Evolutionary conservation across 2,113 vertebrate species (phyloP), one percentile per base, ranked within the genome.

Genomic region (Dicentrarchus labrax): DNA sequence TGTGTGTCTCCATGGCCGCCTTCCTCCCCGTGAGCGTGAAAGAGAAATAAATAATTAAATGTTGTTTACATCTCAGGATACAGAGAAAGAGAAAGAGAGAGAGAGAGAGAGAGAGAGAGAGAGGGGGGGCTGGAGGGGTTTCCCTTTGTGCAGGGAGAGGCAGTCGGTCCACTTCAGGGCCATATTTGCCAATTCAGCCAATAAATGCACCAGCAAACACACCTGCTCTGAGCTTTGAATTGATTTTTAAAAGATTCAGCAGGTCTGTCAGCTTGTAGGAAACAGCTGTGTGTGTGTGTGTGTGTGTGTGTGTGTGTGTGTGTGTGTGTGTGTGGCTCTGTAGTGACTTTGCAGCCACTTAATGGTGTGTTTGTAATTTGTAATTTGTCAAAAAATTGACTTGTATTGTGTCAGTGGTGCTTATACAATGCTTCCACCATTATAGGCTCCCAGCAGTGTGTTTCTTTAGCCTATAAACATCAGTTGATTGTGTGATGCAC

Each of bases 41-140:
- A 12, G 0, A 24, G 7, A 61, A 79, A 48, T 87, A 86, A 89
- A 86, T 75, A 88, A 92, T 88, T 41, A 78, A 81, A 80, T 66
- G 84, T 68, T 93, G 92, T 94, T 94, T 92, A 92, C 92, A 66
- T 92, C 51, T 76, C 15, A 21, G 43, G n/a, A 48, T 56, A 50
- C 71, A 36, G 59, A 30, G 47, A 73, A 62, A 45, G 53, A 54
- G 59, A 17, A n/a, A 9, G 50, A 51, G 17, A 9, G 2, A 11
- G 21, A 30, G 22, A 9, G 22, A 10, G 17, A 30, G 30, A 30
- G n/a, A n/a, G n/a, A n/a, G n/a, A n/a, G n/a, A n/a, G n/a, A n/a
- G 7, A 19, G 41, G n/a, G 53, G 56, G 39, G 71, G 24, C 56
- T 30, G 39, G 60, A 43, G 56, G 70, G 30, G 38, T 62, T 78